Base-by-base conservation (phyloP, 2,888 invertebrate genomes). In the Taenaris catops region DNA sequence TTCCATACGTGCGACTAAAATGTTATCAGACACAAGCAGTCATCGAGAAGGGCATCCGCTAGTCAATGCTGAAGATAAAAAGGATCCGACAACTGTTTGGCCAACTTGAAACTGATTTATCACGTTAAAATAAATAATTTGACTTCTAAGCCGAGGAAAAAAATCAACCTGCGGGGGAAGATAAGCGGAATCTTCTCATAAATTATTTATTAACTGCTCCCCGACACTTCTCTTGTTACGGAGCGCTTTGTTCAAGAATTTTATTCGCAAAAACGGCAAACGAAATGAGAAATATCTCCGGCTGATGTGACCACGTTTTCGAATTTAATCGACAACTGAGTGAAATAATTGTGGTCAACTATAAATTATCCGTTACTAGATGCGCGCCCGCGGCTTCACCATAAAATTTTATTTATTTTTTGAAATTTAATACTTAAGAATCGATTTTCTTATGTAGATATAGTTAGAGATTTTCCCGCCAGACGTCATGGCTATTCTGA, bases 171-270 rank as follows among this genome's bases (percentile, higher is more conserved):
- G 53, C 46, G 42, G 43, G 46, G 39, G 44, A 42, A 51, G 57
- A 55, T 57, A 58, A 56, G 54, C 35, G 42, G 43, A 46, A 38
- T 41, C 38, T 42, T 46, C 53, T 55, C 57, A 73, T 73, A 71
- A 72, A 74, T 74, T 55, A 73, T 73, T 68, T 71, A 74, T 67
- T 63, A 70, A 64, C 60, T 58, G 58, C 55, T 42, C 44, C 44
- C 47, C 39, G 33, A 47, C 47, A 47, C 43, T 49, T 46, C 41
- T 43, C 39, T 44, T 48, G 44, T 49, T 41, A 27, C 32, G 39
- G 21, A 34, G 21, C 36, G 44, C 42, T 51, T 51, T 53, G 49
- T 48, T 43, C 41, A 27, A 37, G 46, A 43, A 47, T 48, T 50
- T 47, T 41, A 46, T 46, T 49, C 40, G 32, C 38, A 41, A 44